Evolutionary conservation across 2,888 invertebrate genomes (phyloP).

Genomic region (Unio pictorum): DNA sequence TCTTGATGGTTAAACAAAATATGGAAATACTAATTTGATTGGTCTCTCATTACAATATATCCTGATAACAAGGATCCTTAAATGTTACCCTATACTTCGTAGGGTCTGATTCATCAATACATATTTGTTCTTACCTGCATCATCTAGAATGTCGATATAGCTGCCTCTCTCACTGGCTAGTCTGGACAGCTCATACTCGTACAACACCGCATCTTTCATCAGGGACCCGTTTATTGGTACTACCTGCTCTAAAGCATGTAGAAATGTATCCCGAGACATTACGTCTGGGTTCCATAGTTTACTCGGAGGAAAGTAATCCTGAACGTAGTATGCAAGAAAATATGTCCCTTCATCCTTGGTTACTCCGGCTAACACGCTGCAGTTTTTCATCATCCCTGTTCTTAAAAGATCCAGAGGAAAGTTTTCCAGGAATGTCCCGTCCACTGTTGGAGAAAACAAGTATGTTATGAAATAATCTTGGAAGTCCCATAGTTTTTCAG

Average conservation of each 20-base stretch:
- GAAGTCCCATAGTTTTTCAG: constrained; percentile 31
- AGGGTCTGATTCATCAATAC: too few relatives aligned
- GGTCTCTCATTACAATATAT: too few relatives aligned
- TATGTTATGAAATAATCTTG: constrained; percentile 8
- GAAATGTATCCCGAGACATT: constrained; percentile 16
- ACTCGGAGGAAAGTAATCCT: constrained; percentile 65
- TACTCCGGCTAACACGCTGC: constrained; percentile 92
- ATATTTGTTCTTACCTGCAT: constrained; percentile 74
- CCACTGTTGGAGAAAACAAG: constrained; percentile 76
- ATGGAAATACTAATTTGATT: too few relatives aligned
- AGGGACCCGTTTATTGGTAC: too few relatives aligned
- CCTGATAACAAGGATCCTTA: too few relatives aligned
- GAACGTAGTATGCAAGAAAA: constrained; percentile 82
- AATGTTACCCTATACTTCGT: too few relatives aligned
- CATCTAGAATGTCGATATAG: constrained; percentile 91
- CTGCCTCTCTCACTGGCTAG: constrained; percentile 75
- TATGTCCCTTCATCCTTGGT: constrained; percentile 97
- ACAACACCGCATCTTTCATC: constrained; percentile 27
- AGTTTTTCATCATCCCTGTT: constrained; percentile 88
- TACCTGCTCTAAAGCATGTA: constrained; percentile 10
- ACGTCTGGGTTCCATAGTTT: constrained; percentile 24
- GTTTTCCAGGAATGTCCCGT: constrained; percentile 88
- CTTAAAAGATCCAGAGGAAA: constrained; percentile 88
- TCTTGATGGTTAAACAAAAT: too few relatives aligned
- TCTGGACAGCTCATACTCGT: constrained; percentile 37